Evolutionary conservation across 2,113 vertebrate species (phyloP), one percentile per base, ranked within the genome.

Genomic region (Hirundichthys speculiger): DNA sequence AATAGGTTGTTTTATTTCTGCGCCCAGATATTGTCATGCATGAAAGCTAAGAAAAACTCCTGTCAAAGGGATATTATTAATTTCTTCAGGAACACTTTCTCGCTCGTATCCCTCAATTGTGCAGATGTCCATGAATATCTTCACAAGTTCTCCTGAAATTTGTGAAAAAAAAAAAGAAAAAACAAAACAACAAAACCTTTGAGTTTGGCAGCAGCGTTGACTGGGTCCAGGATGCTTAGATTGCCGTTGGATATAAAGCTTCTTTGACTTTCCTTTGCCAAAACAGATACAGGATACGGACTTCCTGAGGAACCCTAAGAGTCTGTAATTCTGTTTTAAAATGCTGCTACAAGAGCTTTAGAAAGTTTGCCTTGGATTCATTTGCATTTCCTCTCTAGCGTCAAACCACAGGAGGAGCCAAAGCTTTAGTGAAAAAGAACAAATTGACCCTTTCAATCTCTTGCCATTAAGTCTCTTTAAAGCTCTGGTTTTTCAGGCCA

Each of bases 391-490:
- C 57, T 64, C 59, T 55, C 56, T 64, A 64, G 80, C 54, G 66
- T 69, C 13, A 9, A 68, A 42, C 76, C 60, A 27, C 43, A 62
- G 59, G 80, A 59, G 12, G 52, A 82, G 77, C 82, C 82, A 70
- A 66, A 73, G 72, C 52, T 75, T 73, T 71, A 51, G 72, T 64
- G 79, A 84, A 82, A 76, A 84, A 80, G 68, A 82, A 39, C 69
- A 81, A 76, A 69, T 83, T 82, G 80, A 86, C 69, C 61, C 49
- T 1, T 79, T 86, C 86, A 84, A 79, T 80, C 39, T 61, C 75
- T 72, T 86, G 84, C 87, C 83, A 86, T 88, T 70, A 57, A 75
- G 68, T 78, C 81, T 79, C 81, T 75, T 85, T 73, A 64, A 82
- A 83, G 69, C 67, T 69, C 77, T 38, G 45, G 64, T 49, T 63